Percentiles rank a stretch among this genome's conserved stretches.
These are phyloP conservation scores for Setophaga petechia DNA, from an alignment of 2,113 vertebrate species.

Conservation along the genomic window DNA sequence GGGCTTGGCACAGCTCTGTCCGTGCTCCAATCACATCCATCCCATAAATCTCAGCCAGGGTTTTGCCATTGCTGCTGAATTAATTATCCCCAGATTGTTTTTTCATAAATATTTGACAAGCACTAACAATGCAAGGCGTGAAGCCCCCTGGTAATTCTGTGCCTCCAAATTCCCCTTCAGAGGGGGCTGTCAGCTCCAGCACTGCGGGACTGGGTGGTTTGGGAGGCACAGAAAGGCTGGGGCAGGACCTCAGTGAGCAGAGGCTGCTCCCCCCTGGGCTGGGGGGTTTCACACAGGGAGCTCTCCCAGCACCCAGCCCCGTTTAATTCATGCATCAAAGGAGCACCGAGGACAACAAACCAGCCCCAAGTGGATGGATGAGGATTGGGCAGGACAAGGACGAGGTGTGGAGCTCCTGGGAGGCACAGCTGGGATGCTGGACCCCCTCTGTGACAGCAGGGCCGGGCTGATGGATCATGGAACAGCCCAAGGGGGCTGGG, in stretches of 20 bases:
- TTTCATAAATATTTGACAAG: constrained; percentile 65
- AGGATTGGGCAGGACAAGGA: fast-evolving
- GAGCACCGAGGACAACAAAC: background rate
- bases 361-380: background rate
- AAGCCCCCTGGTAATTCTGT: constrained; percentile 29
- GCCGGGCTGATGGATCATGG: background rate
- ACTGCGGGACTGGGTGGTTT: background rate
- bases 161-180: background rate
- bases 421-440: background rate
- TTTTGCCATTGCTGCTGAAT: constrained; percentile 39
- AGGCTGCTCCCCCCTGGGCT: background rate
- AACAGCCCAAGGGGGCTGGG: background rate
- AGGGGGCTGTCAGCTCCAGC: background rate
- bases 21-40: background rate
- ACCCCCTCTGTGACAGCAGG: background rate
- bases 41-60: background rate
- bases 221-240: background rate
- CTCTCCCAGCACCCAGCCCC: background rate
- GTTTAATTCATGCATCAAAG: background rate
- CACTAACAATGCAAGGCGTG: constrained; percentile 28
- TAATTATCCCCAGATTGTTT: constrained; percentile 60
- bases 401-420: background rate
- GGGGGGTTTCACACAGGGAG: background rate
- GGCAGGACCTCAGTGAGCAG: background rate
- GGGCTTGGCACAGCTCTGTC: constrained; percentile 36